phyloP scores from a whole-genome alignment of 2,797 vertebrate genomes.

The Halcyon smyrnensis region DNA sequence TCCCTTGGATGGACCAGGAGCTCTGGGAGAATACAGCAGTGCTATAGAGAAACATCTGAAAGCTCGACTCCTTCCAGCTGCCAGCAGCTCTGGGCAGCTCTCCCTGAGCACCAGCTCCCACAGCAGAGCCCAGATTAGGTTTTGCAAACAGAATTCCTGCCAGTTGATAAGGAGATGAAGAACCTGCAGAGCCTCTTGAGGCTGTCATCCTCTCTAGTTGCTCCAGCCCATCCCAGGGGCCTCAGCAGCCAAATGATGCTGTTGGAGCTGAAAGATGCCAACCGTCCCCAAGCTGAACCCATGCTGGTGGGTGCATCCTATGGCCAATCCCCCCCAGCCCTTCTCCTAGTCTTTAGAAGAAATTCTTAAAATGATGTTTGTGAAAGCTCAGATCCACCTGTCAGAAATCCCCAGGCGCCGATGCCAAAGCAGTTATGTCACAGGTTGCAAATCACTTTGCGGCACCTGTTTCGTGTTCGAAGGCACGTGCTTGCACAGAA shows the following conservation, averaged over 20 bases:
- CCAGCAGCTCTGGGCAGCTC: rapidly evolving
- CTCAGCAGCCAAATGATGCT: background rate
- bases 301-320: rapidly evolving
- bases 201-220: background rate
- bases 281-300: background rate
- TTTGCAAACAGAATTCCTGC: conserved; percentile 3
- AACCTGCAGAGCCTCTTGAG: background rate
- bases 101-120: background rate
- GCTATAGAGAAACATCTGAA: rapidly evolving
- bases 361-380: background rate
- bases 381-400: background rate
- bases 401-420: background rate
- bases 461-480: background rate
- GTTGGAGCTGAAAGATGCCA: background rate
- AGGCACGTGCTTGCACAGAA: background rate
- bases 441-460: background rate
- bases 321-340: background rate
- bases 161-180: background rate
- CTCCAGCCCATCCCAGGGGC: background rate
- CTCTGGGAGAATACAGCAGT: background rate
- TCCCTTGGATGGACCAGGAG: background rate
- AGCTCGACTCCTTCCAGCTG: background rate
- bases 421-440: background rate
- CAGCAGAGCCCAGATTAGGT: background rate
- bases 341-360: background rate